Percentiles rank a stretch among this genome's conserved stretches.
These are phyloP conservation scores for Eupsilia transversa DNA, from an alignment of 2,888 invertebrate species.

Conservation along the genomic window DNA sequence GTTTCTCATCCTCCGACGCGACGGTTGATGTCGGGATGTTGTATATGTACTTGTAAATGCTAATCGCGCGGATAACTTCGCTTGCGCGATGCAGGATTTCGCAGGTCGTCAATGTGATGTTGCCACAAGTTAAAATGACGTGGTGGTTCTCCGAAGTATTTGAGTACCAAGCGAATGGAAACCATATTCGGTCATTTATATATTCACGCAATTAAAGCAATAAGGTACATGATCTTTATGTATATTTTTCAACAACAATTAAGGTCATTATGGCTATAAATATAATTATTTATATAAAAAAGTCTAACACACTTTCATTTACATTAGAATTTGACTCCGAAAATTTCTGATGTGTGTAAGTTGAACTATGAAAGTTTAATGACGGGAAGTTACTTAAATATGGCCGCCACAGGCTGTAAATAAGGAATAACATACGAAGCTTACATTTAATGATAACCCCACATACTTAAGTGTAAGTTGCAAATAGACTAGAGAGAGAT, in stretches of 20 bases:
- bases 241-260: neutral
- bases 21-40: too few species aligned
- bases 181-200: neutral
- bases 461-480: neutral
- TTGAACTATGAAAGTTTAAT: constrained; percentile 19
- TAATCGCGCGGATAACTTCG: too few species aligned
- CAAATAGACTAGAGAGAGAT: neutral
- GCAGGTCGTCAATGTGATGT: neutral
- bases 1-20: too few species aligned
- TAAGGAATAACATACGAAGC: neutral
- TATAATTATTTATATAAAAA: constrained; percentile 32
- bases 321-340: constrained; percentile 17
- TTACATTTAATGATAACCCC: neutral
- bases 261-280: constrained; percentile 17
- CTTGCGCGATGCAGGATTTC: neutral
- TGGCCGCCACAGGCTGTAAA: too few species aligned
- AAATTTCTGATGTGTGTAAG: constrained; percentile 4
- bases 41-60: too few species aligned
- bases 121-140: neutral
- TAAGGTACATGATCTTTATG: constrained; percentile 2
- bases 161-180: neutral
- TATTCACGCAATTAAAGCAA: constrained; percentile 12
- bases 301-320: constrained; percentile 25
- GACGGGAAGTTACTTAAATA: constrained; percentile 20
- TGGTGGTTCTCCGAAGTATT: neutral